Evolutionary conservation across 2,797 vertebrate species (phyloP).

Genomic region (Chiroxiphia lanceolata): DNA sequence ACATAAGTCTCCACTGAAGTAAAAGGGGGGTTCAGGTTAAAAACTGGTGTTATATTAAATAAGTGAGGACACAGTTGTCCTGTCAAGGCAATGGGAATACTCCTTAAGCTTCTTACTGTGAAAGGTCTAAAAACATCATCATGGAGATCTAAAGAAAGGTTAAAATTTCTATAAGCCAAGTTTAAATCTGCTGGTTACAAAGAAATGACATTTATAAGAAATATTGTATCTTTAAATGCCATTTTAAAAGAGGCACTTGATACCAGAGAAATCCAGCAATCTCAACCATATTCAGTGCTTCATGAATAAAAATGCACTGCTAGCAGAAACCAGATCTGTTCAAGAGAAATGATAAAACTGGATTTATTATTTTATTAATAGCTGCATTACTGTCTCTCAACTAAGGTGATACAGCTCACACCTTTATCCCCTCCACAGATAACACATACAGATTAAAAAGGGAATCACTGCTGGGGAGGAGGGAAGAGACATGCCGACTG

Average conservation of each 20-base stretch:
- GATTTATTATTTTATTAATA: constrained; percentile 56
- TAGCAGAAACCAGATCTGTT: constrained; percentile 27
- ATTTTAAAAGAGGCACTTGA: constrained; percentile 19
- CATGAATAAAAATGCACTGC: constrained; percentile 13
- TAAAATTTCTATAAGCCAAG: not conserved
- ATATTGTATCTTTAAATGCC: not conserved
- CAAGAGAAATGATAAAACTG: not conserved
- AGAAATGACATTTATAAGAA: constrained; percentile 21
- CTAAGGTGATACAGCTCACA: not conserved
- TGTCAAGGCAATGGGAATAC: not conserved
- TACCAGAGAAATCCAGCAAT: not conserved
- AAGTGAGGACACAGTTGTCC: not conserved
- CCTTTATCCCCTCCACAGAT: not conserved
- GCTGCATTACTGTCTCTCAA: not conserved
- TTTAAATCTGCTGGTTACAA: constrained; percentile 34
- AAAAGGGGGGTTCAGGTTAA: not conserved
- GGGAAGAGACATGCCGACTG: not conserved
- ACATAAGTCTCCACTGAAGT: not conserved
- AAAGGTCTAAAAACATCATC: not conserved
- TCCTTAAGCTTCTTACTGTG: not conserved
- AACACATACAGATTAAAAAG: not conserved
- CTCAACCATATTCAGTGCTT: not conserved
- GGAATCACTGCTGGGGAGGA: not conserved
- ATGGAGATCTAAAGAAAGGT: not conserved
- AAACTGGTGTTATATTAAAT: not conserved